phyloP scores from a whole-genome alignment of 2,888 invertebrate genomes.

The Brachylomia viminalis region DNA sequence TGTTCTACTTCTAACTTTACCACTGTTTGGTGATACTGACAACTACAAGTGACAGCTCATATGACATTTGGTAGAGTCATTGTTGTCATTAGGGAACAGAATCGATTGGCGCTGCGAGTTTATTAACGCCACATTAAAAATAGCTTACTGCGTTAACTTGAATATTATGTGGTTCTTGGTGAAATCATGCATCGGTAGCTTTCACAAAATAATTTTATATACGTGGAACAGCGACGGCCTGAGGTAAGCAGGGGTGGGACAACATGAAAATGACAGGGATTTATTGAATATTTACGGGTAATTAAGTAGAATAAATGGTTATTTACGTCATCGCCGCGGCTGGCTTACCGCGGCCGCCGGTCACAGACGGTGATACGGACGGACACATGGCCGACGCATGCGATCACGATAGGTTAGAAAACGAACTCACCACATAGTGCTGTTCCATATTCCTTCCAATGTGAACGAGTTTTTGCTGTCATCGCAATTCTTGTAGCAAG shows the following conservation, averaged over 20 bases:
- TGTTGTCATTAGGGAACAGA: constrained; percentile 44
- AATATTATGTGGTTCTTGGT: constrained; percentile 53
- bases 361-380: constrained; percentile 36
- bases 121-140: constrained; percentile 47
- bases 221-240: constrained; percentile 46
- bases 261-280: constrained; percentile 57
- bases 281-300: constrained; percentile 49
- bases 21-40: constrained; percentile 36
- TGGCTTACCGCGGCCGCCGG: constrained; percentile 57
- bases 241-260: constrained; percentile 31
- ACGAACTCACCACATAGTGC: constrained; percentile 89
- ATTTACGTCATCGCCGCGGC: constrained; percentile 51
- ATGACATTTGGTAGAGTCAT: constrained; percentile 57
- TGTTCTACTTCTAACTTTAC: constrained; percentile 39
- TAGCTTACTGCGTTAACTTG: constrained; percentile 56
- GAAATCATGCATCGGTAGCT: constrained; percentile 62
- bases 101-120: constrained; percentile 21
- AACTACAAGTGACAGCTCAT: constrained; percentile 31
- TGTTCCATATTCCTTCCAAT: constrained; percentile 91
- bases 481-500: constrained; percentile 82
- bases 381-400: constrained; percentile 77
- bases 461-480: constrained; percentile 90
- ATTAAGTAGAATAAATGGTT: constrained; percentile 59
- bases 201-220: constrained; percentile 63
- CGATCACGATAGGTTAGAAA: constrained; percentile 84